Base-by-base conservation (phyloP, 2,113 vertebrate species). In the Psephotus haematonotus region DNA sequence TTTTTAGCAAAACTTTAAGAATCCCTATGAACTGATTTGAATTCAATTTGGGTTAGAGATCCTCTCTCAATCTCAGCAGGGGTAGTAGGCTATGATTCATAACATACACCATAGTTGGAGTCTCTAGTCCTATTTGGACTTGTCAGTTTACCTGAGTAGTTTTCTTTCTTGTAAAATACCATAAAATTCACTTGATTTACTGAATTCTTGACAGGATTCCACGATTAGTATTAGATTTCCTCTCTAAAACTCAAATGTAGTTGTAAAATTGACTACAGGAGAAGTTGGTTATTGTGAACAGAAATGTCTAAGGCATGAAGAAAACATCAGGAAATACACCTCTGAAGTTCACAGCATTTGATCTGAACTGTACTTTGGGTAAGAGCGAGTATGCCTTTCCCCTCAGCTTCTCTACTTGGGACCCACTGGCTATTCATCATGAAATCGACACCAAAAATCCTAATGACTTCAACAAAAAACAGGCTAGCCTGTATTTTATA, bases 11-110 rank as follows among this genome's bases (percentile, higher is more conserved):
- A 81, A 95, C 82, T 96, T 91, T 69, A 95, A 94, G 83, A 89
- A 95, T 92, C 88, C 60, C 89, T 92, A 75, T 93, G 97, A 97
- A 97, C 95, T 91, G 64, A 77, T 86, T 93, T 96, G 88, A 97
- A 97, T 97, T 97, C 92, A 92, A 88, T 79, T 85, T 91, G 91
- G 57, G 28, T 78, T 97, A 86, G 55, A 94, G 95, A 86, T 83
- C 86, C 43, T 87, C 81, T 94, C 88, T 85, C 85, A 92, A 17
- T 87, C 92, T 86, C 82, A 96, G 82, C 69, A 94, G 91, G 81
- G 69, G 82, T 65, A 88, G 71, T 62, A 91, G 59, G 41, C 83
- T 67, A 69, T 90, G 91, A 79, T 95, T 92, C 74, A 79, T 85
- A 86, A 52, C 77, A 86, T 43, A 89, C 33, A 76, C 69, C 83